phyloP scores from a whole-genome alignment of 2,797 vertebrate genomes.

The Perdix hodgsoniae region DNA sequence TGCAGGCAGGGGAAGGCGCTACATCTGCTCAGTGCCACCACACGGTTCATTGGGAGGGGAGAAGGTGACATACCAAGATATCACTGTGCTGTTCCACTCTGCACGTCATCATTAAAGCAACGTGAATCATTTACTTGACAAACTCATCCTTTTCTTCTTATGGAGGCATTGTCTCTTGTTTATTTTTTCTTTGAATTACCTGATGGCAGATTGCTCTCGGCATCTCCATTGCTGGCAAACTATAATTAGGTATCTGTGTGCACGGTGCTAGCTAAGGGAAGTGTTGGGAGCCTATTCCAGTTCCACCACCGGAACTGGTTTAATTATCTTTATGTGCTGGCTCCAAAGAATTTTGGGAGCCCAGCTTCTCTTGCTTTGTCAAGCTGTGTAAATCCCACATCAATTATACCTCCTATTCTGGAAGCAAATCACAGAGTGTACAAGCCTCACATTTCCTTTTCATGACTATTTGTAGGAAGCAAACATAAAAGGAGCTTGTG shows the following conservation, averaged over 20 bases:
- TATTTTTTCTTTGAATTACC: slow-evolving; percentile 40
- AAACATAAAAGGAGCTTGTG: slow-evolving; percentile 34
- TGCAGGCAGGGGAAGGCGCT: background rate
- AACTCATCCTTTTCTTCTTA: slow-evolving; percentile 38
- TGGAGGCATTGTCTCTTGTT: slow-evolving; percentile 8
- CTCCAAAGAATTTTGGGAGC: slow-evolving; percentile 44
- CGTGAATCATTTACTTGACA: slow-evolving; percentile 21
- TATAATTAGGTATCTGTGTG: slow-evolving; percentile 15
- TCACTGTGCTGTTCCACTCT: slow-evolving; percentile 17
- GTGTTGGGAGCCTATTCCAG: slow-evolving; percentile 4
- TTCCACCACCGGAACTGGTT: background rate
- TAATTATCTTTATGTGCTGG: slow-evolving; percentile 46
- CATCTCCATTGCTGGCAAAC: slow-evolving; percentile 9
- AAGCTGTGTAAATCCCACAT: slow-evolving; percentile 18
- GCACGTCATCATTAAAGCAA: slow-evolving; percentile 39
- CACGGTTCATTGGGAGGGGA: background rate
- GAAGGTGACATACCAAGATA: slow-evolving; percentile 32
- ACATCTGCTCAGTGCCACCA: background rate
- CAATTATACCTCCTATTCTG: slow-evolving; percentile 48
- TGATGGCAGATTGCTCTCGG: slow-evolving; percentile 45
- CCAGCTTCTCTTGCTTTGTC: slow-evolving; percentile 12
- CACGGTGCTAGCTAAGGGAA: background rate
- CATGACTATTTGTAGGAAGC: slow-evolving; percentile 43
- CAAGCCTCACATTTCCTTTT: slow-evolving; percentile 40
- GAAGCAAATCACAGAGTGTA: slow-evolving; percentile 17